Conservation (phyloP, 2,888 invertebrate species). For the Tenthredo mesomela region DNA sequence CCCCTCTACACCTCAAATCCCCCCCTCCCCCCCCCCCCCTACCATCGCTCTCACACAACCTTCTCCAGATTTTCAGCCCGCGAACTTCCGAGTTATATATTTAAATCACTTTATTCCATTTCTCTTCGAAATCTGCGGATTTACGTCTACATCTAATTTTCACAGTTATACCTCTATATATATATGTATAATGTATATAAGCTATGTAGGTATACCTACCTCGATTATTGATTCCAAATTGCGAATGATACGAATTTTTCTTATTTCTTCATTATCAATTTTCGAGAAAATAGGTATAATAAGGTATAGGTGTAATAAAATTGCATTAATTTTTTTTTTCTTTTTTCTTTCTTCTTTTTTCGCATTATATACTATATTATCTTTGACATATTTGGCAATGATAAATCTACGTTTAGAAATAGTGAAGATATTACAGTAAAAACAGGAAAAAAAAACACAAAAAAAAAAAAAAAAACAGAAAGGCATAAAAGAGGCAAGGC, state of each 20-base stretch:
- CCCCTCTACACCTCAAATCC: no score
- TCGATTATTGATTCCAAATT: neutral
- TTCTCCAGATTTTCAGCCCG: neutral
- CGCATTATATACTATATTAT: neutral
- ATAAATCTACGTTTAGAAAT: neutral
- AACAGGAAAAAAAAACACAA: neutral
- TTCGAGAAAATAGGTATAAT: no score
- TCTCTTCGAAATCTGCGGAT: neutral
- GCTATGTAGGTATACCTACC: neutral
- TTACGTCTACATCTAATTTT: neutral
- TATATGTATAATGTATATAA: no score
- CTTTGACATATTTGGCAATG: neutral
- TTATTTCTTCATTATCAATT: neutral
- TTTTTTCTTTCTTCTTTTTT: neutral
- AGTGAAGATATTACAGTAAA: neutral
- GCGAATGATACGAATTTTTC: neutral
- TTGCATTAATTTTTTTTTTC: neutral
- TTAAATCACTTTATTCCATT: constrained; percentile 37
- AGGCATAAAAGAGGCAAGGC: neutral
- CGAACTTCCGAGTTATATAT: neutral
- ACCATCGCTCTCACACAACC: neutral
- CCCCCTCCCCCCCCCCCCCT: neutral
- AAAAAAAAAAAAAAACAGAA: neutral
- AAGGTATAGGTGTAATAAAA: no score
- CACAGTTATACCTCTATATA: neutral